phyloP scores from a whole-genome alignment of 1,140 invertebrate species.

The Condylostylus longicornis region DNA sequence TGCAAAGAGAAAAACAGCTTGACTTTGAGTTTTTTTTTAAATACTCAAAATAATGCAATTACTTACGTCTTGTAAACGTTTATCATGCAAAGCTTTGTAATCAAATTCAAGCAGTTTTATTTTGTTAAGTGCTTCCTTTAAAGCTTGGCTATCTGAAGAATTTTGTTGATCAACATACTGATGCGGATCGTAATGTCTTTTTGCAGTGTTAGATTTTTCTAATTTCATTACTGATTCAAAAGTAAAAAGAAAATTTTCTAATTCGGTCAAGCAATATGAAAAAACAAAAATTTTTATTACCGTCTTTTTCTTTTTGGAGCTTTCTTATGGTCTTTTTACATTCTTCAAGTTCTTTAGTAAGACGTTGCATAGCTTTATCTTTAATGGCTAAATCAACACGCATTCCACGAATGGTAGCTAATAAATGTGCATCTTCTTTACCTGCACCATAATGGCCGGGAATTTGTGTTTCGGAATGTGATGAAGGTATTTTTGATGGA shows the following conservation, averaged over 20 bases:
- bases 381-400: constrained; percentile 54
- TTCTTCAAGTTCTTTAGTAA: constrained; percentile 58
- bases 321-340: constrained; percentile 54
- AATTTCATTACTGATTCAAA: constrained; percentile 22
- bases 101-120: constrained; percentile 44
- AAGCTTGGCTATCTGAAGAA: constrained; percentile 39
- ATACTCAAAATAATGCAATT: neutral
- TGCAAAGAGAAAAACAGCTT: neutral
- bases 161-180: constrained; percentile 36
- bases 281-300: constrained; percentile 27
- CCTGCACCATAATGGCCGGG: constrained; percentile 9
- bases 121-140: constrained; percentile 44
- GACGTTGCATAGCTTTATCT: constrained; percentile 49
- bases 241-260: constrained; percentile 12
- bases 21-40: neutral
- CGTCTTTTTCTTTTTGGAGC: constrained; percentile 57
- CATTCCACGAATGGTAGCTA: constrained; percentile 60
- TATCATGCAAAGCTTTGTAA: constrained; percentile 53
- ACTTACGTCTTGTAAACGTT: constrained; percentile 58
- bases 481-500: constrained; percentile 24
- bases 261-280: constrained; percentile 8
- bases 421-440: constrained; percentile 57
- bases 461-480: constrained; percentile 28
- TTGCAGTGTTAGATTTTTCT: constrained; percentile 24
- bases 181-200: constrained; percentile 32